Conservation (phyloP, 1,140 invertebrate species). For the Pachypsylla venusta region DNA sequence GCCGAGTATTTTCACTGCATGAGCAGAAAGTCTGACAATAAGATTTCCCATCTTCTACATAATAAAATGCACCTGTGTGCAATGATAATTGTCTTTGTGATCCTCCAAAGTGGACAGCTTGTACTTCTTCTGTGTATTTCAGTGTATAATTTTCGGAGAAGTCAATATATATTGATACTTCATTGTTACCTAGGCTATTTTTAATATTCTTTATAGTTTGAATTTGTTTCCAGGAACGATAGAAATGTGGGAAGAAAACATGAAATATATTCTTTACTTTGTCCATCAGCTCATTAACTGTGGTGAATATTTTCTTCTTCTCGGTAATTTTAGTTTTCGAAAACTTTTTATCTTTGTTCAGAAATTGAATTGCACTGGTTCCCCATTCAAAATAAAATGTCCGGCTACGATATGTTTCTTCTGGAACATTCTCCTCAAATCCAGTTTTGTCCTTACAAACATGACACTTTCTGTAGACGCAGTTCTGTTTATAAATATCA, state of each 20-base stretch:
- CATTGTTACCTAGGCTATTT: not conserved
- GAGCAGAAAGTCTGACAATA: not conserved
- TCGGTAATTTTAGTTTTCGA: not conserved
- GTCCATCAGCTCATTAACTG: not conserved
- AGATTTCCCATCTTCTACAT: not conserved
- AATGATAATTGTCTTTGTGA: not conserved
- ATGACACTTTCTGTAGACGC: not conserved
- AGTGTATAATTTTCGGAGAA: not conserved
- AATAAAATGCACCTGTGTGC: not conserved
- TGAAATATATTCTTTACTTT: not conserved
- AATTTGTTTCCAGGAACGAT: not conserved
- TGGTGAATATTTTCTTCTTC: not conserved
- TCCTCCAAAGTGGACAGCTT: not conserved
- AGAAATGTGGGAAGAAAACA: not conserved
- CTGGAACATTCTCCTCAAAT: not conserved
- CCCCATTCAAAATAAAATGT: not conserved
- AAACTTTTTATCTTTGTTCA: not conserved
- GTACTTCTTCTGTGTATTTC: not conserved
- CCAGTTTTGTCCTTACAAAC: not conserved
- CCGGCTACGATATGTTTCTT: not conserved
- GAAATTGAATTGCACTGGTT: not conserved
- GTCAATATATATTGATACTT: not conserved
- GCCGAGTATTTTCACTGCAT: not conserved
- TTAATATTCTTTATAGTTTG: not conserved
- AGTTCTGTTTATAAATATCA: not conserved